These are phyloP conservation scores for Arge pagana DNA, from an alignment of 2,888 invertebrate species.

Conservation along the genomic window DNA sequence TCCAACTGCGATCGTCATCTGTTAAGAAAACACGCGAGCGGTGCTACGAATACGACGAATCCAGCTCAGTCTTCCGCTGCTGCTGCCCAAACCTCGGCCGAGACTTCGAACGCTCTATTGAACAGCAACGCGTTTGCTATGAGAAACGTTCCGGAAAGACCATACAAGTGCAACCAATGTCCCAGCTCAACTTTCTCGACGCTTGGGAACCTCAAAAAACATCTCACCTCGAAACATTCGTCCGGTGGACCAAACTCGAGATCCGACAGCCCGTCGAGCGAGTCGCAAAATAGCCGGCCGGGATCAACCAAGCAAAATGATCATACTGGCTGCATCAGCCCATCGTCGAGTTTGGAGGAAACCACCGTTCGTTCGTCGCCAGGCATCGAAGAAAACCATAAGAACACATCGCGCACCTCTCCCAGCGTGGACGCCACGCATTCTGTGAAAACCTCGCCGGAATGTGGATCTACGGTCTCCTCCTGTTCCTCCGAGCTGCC, in stretches of 20 bases:
- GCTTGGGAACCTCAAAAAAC: conserved; percentile 77
- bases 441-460: conserved; percentile 46
- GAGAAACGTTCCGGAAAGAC: conserved; percentile 76
- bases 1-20: conserved; percentile 96
- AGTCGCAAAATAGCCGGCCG: conserved; percentile 42
- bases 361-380: conserved; percentile 30
- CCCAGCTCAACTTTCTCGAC: conserved; percentile 84
- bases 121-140: conserved; percentile 61
- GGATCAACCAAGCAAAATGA: conserved; percentile 46
- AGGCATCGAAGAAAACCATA: conserved; percentile 52
- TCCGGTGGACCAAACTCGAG: conserved; percentile 34
- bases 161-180: conserved; percentile 79
- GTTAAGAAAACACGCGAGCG: conserved; percentile 80
- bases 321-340: conserved; percentile 54
- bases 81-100: conserved; percentile 53
- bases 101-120: conserved; percentile 39
- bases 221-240: conserved; percentile 73
- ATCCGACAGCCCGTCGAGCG: conserved; percentile 50
- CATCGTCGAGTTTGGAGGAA: conserved; percentile 48
- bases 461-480: conserved; percentile 39
- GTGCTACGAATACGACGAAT: conserved; percentile 51
- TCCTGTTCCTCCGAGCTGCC: conserved; percentile 68
- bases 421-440: conserved; percentile 35
- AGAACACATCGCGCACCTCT: conserved; percentile 11
- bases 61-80: conserved; percentile 39